Percentiles rank a stretch among this genome's conserved stretches.
Conservation (phyloP, 2,797 vertebrate genomes). For the Lithobates sylvaticus region DNA sequence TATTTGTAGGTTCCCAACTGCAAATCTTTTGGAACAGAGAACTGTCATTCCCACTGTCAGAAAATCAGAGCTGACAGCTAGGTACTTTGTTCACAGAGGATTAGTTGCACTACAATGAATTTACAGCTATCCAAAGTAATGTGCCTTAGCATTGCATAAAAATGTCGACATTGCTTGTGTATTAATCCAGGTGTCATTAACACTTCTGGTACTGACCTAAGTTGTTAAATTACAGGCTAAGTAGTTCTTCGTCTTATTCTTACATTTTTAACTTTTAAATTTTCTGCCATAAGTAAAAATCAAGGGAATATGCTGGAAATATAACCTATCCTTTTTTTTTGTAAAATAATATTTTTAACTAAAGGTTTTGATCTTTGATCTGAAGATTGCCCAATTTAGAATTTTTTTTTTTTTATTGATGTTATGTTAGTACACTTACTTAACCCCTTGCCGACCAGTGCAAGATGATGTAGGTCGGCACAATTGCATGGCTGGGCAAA, state of each 20-base stretch:
- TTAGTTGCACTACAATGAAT: conserved; percentile 37
- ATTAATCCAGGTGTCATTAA: conserved; percentile 29
- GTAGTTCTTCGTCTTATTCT: background rate
- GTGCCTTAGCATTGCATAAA: conserved; percentile 24
- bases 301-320: too few relatives aligned
- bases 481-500: too few relatives aligned
- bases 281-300: background rate
- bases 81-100: conserved; percentile 52
- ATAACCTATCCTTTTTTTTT: too few relatives aligned
- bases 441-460: too few relatives aligned
- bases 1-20: conserved; percentile 46
- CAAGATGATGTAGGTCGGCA: too few relatives aligned
- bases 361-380: too few relatives aligned
- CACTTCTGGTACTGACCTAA: background rate
- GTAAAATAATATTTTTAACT: too few relatives aligned
- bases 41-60: conserved; percentile 44
- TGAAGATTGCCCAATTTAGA: too few relatives aligned
- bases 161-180: conserved; percentile 32
- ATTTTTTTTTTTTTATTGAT: too few relatives aligned
- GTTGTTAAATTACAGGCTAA: background rate
- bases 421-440: too few relatives aligned
- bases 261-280: background rate
- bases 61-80: conserved; percentile 62
- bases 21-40: conserved; percentile 55
- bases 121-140: conserved; percentile 25